Percentiles rank a stretch among this genome's conserved stretches.
Conservation (phyloP, 2,113 vertebrate species). For the Indri indri region DNA sequence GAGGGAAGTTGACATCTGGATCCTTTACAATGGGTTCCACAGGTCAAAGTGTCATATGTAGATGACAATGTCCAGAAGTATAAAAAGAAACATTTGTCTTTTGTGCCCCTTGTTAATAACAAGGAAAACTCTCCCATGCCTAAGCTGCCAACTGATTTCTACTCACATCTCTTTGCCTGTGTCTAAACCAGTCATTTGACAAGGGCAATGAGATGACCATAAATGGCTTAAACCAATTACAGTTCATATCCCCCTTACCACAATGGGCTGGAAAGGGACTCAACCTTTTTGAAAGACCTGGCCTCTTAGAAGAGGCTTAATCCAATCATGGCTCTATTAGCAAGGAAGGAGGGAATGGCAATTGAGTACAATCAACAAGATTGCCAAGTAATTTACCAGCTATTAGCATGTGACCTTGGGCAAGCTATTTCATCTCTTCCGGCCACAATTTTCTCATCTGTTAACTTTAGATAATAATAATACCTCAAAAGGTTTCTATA, state of each 20-base stretch:
- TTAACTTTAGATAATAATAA: neutral
- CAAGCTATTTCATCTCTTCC: neutral
- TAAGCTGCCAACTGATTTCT: neutral
- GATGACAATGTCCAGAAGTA: neutral
- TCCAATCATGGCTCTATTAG: neutral
- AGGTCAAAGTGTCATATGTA: neutral
- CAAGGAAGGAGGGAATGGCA: neutral
- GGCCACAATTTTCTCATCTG: neutral
- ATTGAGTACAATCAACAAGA: neutral
- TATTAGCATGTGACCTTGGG: neutral
- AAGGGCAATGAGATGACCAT: neutral
- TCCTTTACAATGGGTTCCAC: neutral
- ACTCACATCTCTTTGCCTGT: neutral
- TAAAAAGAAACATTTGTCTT: neutral
- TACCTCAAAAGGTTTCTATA: neutral
- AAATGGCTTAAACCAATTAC: neutral
- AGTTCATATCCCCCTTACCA: neutral
- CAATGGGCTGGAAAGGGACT: neutral
- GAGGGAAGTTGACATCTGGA: neutral
- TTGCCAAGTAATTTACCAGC: neutral
- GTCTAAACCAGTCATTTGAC: neutral
- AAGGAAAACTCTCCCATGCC: neutral
- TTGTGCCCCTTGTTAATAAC: neutral
- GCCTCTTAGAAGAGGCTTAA: neutral
- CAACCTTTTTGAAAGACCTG: neutral